These are phyloP conservation scores for Tetanocera ferruginea DNA, from an alignment of 2,888 invertebrate genomes.

Conservation along the genomic window DNA sequence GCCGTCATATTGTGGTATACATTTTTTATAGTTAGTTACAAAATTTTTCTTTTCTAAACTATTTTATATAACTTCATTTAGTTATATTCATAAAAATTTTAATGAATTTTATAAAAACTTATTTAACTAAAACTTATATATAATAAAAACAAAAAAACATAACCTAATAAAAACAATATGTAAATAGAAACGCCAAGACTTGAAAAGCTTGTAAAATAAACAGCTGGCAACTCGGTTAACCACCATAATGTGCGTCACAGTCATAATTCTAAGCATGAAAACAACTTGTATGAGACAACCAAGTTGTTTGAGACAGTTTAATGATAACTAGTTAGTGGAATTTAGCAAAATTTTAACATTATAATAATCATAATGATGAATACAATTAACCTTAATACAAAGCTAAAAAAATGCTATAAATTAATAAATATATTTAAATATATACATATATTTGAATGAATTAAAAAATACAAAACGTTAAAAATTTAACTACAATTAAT, in stretches of 20 bases:
- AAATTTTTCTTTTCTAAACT: too few relatives aligned
- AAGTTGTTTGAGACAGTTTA: slow-evolving; percentile 8
- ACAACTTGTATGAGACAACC: slow-evolving; percentile 4
- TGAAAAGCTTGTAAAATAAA: slow-evolving; percentile 14
- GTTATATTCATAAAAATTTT: not conserved
- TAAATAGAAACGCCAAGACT: slow-evolving; percentile 1
- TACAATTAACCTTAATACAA: slow-evolving; percentile 3
- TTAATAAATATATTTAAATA: slow-evolving; percentile 4
- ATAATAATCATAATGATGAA: slow-evolving; percentile 1
- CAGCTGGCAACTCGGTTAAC: slow-evolving; percentile 33
- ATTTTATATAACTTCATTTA: not conserved
- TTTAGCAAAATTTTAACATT: slow-evolving; percentile 30
- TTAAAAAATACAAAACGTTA: not conserved
- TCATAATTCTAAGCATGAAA: slow-evolving; percentile 38
- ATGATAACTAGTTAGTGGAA: slow-evolving; percentile 48
- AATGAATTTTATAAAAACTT: not conserved
- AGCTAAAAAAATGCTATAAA: not conserved
- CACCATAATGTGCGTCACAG: slow-evolving; percentile 53
- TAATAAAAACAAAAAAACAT: not conserved
- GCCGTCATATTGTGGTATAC: too few relatives aligned
- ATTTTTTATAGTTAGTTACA: too few relatives aligned
- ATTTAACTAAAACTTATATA: not conserved
- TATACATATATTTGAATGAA: slow-evolving; percentile 1
- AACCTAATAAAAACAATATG: not conserved
- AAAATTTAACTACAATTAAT: slow-evolving; percentile 24